Percentiles rank a stretch among this genome's conserved stretches.
These are phyloP conservation scores for Etheostoma cragini DNA, from an alignment of 2,113 vertebrate genomes.

Conservation along the genomic window DNA sequence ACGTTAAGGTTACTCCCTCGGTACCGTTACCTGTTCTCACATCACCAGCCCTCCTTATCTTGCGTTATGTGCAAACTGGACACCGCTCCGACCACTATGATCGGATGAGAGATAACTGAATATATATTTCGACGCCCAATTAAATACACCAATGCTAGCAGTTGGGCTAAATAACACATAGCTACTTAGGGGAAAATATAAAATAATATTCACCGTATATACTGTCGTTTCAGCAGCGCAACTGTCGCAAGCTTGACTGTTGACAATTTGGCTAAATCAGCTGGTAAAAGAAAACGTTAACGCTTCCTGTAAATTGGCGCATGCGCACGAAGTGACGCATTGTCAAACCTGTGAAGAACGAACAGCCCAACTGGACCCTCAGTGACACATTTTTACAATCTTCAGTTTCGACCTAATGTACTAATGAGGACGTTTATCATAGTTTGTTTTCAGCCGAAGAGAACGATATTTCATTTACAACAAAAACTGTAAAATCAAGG, in stretches of 20 bases:
- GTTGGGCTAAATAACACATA: too few relatives aligned
- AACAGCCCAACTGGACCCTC: background rate
- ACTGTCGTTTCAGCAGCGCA: slow-evolving; percentile 6
- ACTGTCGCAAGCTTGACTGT: slow-evolving; percentile 65
- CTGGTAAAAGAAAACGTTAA: slow-evolving; percentile 66
- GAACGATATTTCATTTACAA: background rate
- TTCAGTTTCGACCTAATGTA: rapidly evolving
- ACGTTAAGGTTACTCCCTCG: background rate
- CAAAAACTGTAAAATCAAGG: background rate
- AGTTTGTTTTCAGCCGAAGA: background rate
- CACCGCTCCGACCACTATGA: slow-evolving; percentile 27
- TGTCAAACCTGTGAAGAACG: slow-evolving; percentile 32
- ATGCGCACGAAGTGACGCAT: slow-evolving; percentile 71
- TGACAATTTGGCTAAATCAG: slow-evolving; percentile 79
- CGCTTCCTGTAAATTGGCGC: slow-evolving; percentile 81
- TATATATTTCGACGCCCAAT: slow-evolving; percentile 33
- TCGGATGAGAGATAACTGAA: slow-evolving; percentile 29
- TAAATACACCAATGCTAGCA: background rate
- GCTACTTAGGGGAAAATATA: background rate
- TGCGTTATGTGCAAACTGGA: slow-evolving; percentile 52
- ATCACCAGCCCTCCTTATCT: slow-evolving; percentile 12
- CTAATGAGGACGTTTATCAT: background rate
- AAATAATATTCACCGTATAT: slow-evolving; percentile 64
- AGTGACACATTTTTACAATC: background rate
- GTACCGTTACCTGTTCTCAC: slow-evolving; percentile 20